Evolutionary conservation across 35 echinoderm and acorn worm genomes (phyloP), one percentile per base, ranked within the genome.

Genomic region (Apostichopus parvimensis): DNA sequence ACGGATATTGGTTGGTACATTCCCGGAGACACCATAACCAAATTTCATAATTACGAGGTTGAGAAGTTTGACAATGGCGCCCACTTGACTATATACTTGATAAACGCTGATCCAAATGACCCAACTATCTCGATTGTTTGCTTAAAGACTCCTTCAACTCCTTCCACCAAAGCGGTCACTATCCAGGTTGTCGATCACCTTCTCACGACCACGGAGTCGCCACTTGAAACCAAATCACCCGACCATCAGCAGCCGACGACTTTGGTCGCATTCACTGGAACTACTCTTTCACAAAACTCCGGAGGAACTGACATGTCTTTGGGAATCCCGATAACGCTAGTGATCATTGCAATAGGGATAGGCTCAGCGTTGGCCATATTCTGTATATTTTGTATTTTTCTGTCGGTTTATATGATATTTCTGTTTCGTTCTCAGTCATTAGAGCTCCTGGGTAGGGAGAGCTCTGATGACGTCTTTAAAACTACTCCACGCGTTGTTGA

Each of bases 1-100:
- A 58, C 85, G 4, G 64, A 87, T 14, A 23, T 87, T n/a, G 85
- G 64, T 15, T 87, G 85, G 85, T 87, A 87, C 58, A 21, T 87
- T 13, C 18, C 59, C 14, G 24, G 24, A 64, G 85, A 66, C 6
- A 6, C 53, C 4, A 23, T 7, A 6, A 4, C 57, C n/a, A 25
- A 87, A 64, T 65, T 68, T 71, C 23, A 62, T 21, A 62, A 61
- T 11, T 71, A 66, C 57, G 24, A 28, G 13, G 52, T 23, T 6
- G 17, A 62, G 12, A 13, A 87, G 59, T 87, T 87, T 87, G 85
- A 71, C 20, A 87, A 87, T 20, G 85, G 85, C 54, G 85, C 58
- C 54, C 54, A 64, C n/a, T 6, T 87, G 18, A 87, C 85, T 9
- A 7, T 87, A 7, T 21, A 58, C 6, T 55, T n/a, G 21, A 66